A percentile compares a stretch with the other conserved stretches of the same genome.
These are phyloP conservation scores for Blastobasis adustella DNA, from an alignment of 2,888 invertebrate genomes.

Conservation along the genomic window DNA sequence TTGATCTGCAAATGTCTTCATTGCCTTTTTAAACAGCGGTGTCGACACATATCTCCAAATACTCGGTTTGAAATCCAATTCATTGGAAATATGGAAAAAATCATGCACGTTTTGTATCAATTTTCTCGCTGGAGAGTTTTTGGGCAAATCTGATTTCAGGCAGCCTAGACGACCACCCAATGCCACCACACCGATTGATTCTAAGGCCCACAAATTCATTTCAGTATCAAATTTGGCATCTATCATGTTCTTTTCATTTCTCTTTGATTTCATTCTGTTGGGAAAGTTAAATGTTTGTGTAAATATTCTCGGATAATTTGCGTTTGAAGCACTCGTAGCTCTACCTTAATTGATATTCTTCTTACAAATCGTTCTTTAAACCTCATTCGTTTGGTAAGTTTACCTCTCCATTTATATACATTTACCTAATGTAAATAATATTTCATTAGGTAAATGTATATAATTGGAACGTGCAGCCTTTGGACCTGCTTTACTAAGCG, in stretches of 20 bases:
- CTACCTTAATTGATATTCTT: too few relatives aligned
- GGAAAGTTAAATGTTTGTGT: too few relatives aligned
- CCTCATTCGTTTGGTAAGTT: too few relatives aligned
- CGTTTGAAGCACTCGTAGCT: too few relatives aligned
- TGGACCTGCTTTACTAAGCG: too few relatives aligned
- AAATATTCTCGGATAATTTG: too few relatives aligned
- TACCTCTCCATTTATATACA: too few relatives aligned
- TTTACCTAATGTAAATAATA: too few relatives aligned
- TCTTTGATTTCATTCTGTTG: slow-evolving; percentile 66
- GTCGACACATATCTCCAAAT: slow-evolving; percentile 43
- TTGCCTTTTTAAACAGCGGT: slow-evolving; percentile 37
- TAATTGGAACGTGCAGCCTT: too few relatives aligned
- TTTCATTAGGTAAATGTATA: too few relatives aligned
- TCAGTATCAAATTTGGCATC: slow-evolving; percentile 70
- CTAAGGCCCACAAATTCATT: slow-evolving; percentile 78
- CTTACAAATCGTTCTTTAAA: too few relatives aligned
- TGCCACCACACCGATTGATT: slow-evolving; percentile 62
- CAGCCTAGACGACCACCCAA: slow-evolving; percentile 52
- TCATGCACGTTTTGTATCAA: slow-evolving; percentile 47
- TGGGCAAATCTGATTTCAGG: slow-evolving; percentile 38
- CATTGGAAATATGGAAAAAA: slow-evolving; percentile 26
- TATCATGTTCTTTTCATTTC: slow-evolving; percentile 69
- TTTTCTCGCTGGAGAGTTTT: slow-evolving; percentile 41
- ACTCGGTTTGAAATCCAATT: slow-evolving; percentile 45
- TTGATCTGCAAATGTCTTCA: slow-evolving; percentile 45